Base-by-base conservation (phyloP, 2,888 invertebrate genomes). In the Falcaria lacertinaria region DNA sequence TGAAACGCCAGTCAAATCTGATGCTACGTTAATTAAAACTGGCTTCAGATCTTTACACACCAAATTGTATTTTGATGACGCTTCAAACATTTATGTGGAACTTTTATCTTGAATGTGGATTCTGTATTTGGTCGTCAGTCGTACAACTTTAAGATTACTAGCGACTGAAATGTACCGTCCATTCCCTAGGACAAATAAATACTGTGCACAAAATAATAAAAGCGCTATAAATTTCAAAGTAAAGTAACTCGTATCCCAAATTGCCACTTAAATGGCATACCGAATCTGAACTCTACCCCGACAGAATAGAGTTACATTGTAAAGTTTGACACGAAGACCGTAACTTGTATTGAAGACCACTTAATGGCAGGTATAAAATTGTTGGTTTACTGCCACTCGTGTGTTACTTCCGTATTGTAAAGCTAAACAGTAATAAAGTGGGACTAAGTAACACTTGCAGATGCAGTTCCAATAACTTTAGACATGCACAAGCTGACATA, bases 401-500 rank as follows among this genome's bases (percentile, higher is more conserved):
- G 36, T 14, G 28, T 32, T 35, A 28, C 33, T 42, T 35, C 37
- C 34, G 39, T 42, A 14, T 22, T 19, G 37, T 40, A n/a, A 15
- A 36, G 42, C 34, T 39, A 41, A 25, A 16, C 17, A 15, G 13
- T 25, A 34, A 34, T 33, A 28, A 28, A 28, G 28, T 28, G 28
- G 11, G 19, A 11, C 28, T 28, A 28, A 28, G 28, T 28, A 28
- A 28, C 28, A 28, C 11, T 28, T 7, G 8, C 28, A 11, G 28
- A 11, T 28, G 28, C 11, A 11, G 11, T 11, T 11, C 2, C 11
- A 11, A 28, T 2, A 19, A 19, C 2, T 4, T 19, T 19, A 19
- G 19, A 19, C 5, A 19, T 19, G 5, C 19, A 19, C n/a, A n/a
- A n/a, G n/a, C n/a, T n/a, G 19, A 19, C 5, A 19, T 19, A 19